Conservation (phyloP, 2,797 vertebrate genomes). For the Etheostoma nigrum region DNA sequence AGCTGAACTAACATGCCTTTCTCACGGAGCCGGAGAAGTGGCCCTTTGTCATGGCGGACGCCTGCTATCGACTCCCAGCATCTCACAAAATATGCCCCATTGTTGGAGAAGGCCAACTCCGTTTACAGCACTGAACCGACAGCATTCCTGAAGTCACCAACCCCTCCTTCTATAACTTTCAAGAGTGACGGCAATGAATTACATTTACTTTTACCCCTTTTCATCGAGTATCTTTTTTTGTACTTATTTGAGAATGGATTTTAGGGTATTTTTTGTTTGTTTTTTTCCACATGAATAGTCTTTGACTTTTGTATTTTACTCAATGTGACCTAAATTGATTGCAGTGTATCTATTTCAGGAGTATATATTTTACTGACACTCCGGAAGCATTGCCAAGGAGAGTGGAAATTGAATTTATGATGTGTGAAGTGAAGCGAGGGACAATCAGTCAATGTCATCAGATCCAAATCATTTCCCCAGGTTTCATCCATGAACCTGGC, state of each 20-base stretch:
- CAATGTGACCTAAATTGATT: not conserved
- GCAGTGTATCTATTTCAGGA: not conserved
- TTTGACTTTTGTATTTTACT: not conserved
- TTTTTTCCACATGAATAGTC: too few species aligned
- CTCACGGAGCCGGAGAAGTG: conserved; percentile 86
- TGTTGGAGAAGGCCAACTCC: conserved; percentile 84
- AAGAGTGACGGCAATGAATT: conserved; percentile 36
- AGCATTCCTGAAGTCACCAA: conserved; percentile 78
- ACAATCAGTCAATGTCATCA: too few species aligned
- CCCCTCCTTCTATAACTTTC: conserved; percentile 45
- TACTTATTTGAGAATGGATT: not conserved
- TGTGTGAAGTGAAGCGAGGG: too few species aligned
- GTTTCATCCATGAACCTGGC: too few species aligned
- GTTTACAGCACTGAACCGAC: conserved; percentile 78
- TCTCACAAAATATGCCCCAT: conserved; percentile 85
- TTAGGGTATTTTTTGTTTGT: not conserved
- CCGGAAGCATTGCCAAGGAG: too few species aligned
- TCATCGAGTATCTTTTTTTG: not conserved
- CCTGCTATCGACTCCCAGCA: conserved; percentile 82
- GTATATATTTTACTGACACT: not conserved
- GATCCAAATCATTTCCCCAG: too few species aligned
- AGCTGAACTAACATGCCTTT: conserved; percentile 91
- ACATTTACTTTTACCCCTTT: conserved; percentile 18
- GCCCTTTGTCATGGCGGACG: conserved; percentile 80
- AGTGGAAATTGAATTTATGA: too few species aligned